Evolutionary conservation across 92 coral and sea anemone genomes (phyloP).

Genomic region (Palythoa grandis): DNA sequence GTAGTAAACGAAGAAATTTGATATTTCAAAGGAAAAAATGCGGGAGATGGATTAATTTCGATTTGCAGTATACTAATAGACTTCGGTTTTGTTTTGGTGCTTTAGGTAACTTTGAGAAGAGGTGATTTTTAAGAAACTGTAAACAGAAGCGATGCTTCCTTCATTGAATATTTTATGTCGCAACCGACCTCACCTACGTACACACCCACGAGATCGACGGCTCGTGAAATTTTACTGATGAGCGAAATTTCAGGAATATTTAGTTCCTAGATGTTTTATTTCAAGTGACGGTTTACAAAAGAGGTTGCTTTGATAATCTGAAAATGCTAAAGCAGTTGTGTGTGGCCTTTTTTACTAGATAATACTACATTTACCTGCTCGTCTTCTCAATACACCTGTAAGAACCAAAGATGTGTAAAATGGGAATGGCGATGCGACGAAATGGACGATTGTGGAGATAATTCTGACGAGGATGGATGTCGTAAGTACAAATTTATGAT

Average conservation of each 20-base stretch:
- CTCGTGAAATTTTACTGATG: neutral
- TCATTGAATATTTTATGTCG: slow-evolving; percentile 24
- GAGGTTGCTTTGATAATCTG: neutral
- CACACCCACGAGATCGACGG: slow-evolving; percentile 36
- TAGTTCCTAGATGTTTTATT: neutral
- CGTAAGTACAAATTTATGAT: slow-evolving; percentile 9
- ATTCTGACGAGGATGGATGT: slow-evolving; percentile 35
- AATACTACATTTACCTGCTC: slow-evolving; percentile 14
- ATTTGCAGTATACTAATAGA: neutral
- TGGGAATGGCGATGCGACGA: slow-evolving; percentile 39
- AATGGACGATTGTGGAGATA: slow-evolving; percentile 45
- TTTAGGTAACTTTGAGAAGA: slow-evolving; percentile 3
- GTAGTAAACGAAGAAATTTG: slow-evolving; percentile 7
- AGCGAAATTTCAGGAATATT: neutral
- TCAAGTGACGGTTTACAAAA: neutral
- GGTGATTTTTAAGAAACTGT: neutral
- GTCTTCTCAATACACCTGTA: slow-evolving; percentile 33
- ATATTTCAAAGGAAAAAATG: neutral
- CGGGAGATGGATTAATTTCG: neutral
- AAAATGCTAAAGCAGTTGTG: neutral
- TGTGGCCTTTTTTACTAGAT: neutral
- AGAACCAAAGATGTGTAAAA: slow-evolving; percentile 28
- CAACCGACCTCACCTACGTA: slow-evolving; percentile 9
- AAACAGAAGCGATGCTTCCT: slow-evolving; percentile 20
- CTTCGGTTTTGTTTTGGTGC: neutral